Evolutionary conservation across 2,888 invertebrate species (phyloP), one percentile per base, ranked within the genome.

Genomic region (Globia sparganii): DNA sequence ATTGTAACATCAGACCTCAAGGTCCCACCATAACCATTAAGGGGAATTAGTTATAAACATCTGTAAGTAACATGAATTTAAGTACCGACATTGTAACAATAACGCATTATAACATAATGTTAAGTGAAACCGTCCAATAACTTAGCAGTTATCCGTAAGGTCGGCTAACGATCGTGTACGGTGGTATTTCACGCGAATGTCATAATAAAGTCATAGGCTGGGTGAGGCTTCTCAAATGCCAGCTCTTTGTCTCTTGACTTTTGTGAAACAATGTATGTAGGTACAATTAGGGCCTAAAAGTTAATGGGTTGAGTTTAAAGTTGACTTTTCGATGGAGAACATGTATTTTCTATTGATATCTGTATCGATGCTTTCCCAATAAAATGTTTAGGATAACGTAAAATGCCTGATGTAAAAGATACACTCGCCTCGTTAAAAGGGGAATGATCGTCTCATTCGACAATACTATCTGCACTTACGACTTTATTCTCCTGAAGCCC

Each of bases 141-240:
- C 77, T 88, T 83, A 73, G 71, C 73, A 78, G 75, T 86, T 78
- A 75, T 62, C 56, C 21, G 46, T 69, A 85, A 90, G 88, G 89
- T 88, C 86, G 77, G 46, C 34, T 78, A 67, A 43, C 46, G 71
- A 77, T 75, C 56, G 80, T 74, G 77, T 81, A 43, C 72, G 81
- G 68, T 87, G 92, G 88, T 91, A 92, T 92, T 92, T 92, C 90
- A 90, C 90, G 91, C 84, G 87, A 92, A 92, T 92, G 92, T 89
- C 91, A 91, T 89, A 90, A 85, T 90, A 87, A 87, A 87, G 86
- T 84, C 83, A 85, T 43, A 62, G 61, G 18, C 80, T 69, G 77
- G 81, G 86, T 65, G 78, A 80, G 79, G 75, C 65, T 65, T 69
- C 66, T 69, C 77, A 88, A 91, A 91, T 90, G 88, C 80, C 90